phyloP scores from a whole-genome alignment of 2,113 vertebrate species.

The Arvicanthis niloticus region DNA sequence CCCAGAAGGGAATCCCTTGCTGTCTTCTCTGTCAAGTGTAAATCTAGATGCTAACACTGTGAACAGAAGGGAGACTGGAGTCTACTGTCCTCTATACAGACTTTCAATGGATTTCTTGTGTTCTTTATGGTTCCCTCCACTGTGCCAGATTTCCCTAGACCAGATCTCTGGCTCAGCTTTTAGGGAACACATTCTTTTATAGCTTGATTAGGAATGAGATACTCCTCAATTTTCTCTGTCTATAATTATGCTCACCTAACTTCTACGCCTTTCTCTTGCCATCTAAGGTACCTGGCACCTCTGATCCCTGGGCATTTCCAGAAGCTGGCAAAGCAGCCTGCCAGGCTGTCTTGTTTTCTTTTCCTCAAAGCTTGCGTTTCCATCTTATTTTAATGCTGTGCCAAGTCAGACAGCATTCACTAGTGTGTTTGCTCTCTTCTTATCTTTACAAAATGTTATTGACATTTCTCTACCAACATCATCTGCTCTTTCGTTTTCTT shows the following conservation, averaged over 20 bases:
- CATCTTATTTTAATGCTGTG: constrained; percentile 39
- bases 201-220: background rate
- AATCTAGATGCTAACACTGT: background rate
- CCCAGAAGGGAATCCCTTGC: background rate
- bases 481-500: constrained; percentile 45
- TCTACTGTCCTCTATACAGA: background rate
- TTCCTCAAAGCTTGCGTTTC: constrained; percentile 8
- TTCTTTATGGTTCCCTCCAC: background rate
- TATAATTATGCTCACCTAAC: background rate
- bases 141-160: background rate
- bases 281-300: background rate
- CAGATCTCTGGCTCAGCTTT: background rate
- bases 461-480: constrained; percentile 26
- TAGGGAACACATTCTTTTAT: background rate
- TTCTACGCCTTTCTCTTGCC: background rate
- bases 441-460: constrained; percentile 33
- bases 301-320: background rate
- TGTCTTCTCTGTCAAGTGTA: background rate
- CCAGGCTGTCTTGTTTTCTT: background rate
- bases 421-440: constrained; percentile 48
- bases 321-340: background rate
- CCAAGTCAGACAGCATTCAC: constrained; percentile 45
- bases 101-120: background rate
- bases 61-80: background rate
- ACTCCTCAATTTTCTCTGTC: background rate